Conservation (phyloP, 2,113 vertebrate genomes). For the Chaetodon trifascialis region DNA sequence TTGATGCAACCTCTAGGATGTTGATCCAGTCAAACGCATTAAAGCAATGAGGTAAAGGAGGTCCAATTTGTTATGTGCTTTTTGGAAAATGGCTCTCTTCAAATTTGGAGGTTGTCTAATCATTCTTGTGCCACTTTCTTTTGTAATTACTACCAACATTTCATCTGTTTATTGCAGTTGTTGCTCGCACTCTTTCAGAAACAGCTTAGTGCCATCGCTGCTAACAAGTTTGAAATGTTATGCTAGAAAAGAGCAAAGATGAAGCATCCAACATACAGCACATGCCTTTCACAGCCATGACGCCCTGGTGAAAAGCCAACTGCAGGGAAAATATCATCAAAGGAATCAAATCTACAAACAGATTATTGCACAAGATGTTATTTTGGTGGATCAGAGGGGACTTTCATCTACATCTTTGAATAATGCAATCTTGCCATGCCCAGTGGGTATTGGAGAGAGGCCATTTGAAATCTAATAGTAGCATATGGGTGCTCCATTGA, state of each 20-base stretch:
- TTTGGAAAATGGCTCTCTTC: neutral
- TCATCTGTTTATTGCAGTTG: neutral
- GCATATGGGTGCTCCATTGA: constrained; percentile 53
- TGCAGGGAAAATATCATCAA: constrained; percentile 67
- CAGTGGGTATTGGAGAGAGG: constrained; percentile 63
- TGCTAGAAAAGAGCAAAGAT: constrained; percentile 15
- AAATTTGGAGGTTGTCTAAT: neutral
- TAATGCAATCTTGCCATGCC: constrained; percentile 71
- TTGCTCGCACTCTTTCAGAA: constrained; percentile 2
- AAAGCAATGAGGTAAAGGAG: constrained; percentile 35
- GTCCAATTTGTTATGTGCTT: constrained; percentile 5
- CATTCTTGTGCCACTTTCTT: neutral
- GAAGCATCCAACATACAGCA: neutral
- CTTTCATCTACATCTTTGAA: constrained; percentile 76
- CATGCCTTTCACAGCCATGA: neutral
- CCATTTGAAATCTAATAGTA: constrained; percentile 65
- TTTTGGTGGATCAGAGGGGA: constrained; percentile 69
- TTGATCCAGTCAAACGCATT: constrained; percentile 25
- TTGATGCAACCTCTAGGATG: neutral
- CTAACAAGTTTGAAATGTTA: neutral
- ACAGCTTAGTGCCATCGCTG: neutral
- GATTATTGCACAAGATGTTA: constrained; percentile 71
- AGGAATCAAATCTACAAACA: constrained; percentile 73
- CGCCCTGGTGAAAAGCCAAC: constrained; percentile 54
- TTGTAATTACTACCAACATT: constrained; percentile 4